A percentile compares a stretch with the other conserved stretches of the same genome.
Evolutionary conservation across 2,888 invertebrate genomes (phyloP).

Genomic region (Autographa gamma): DNA sequence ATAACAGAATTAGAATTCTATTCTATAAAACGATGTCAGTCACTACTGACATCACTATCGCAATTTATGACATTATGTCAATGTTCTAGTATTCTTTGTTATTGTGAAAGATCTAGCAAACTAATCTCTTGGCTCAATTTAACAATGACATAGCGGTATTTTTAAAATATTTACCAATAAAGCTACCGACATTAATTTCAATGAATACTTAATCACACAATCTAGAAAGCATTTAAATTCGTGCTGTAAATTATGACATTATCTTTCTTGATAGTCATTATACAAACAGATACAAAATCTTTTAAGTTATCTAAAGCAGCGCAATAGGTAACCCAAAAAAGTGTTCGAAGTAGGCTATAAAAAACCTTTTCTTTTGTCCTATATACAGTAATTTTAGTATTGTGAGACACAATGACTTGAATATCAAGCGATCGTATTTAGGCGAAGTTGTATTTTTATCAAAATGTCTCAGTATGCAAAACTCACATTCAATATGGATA

Average conservation of each 20-base stretch:
- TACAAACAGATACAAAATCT: background rate
- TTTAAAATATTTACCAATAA: background rate
- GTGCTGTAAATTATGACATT: background rate
- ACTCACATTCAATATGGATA: no score
- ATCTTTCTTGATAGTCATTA: background rate
- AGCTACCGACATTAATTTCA: background rate
- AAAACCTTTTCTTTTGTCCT: no score
- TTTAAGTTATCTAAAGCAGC: background rate
- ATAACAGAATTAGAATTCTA: background rate
- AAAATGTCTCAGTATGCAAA: no score
- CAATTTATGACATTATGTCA: no score
- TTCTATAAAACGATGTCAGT: background rate
- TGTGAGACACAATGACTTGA: no score
- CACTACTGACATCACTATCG: background rate
- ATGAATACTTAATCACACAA: background rate
- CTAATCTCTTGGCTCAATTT: no score
- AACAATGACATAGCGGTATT: background rate
- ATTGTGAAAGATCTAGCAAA: no score
- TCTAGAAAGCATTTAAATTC: conserved; percentile 1
- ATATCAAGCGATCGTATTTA: no score
- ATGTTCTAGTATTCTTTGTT: no score
- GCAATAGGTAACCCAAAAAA: background rate
- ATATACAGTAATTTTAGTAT: no score
- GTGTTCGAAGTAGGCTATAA: no score
- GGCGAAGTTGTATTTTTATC: no score